Conservation (phyloP, 1,140 invertebrate genomes). For the Ptiloglossa arizonensis region DNA sequence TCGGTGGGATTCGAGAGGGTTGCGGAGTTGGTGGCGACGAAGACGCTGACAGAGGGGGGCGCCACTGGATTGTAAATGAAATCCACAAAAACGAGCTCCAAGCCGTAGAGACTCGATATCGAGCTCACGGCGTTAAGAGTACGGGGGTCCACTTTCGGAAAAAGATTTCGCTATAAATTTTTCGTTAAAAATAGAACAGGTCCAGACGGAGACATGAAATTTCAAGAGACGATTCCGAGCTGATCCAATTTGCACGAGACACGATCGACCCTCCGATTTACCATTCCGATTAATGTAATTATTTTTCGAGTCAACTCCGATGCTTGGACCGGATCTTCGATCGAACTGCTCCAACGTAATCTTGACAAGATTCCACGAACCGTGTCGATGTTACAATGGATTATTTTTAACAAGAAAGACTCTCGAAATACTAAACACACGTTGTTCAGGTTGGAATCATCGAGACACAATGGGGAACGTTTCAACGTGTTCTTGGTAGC, state of each 20-base stretch:
- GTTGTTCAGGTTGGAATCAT: background rate
- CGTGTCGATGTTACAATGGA: too few relatives aligned
- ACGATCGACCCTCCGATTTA: too few relatives aligned
- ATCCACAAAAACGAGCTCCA: conserved; percentile 54
- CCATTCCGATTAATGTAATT: too few relatives aligned
- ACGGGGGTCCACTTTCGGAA: conserved; percentile 13
- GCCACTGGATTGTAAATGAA: conserved; percentile 58
- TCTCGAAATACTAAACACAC: background rate
- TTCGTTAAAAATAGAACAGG: conserved; percentile 42
- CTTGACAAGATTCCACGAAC: too few relatives aligned
- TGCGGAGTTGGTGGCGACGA: conserved; percentile 13
- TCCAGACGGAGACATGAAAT: conserved; percentile 36
- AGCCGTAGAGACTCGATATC: conserved; percentile 46
- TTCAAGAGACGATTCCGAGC: conserved; percentile 16
- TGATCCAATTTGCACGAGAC: too few relatives aligned
- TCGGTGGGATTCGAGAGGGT: conserved; percentile 48
- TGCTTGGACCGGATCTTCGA: too few relatives aligned
- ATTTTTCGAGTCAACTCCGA: too few relatives aligned
- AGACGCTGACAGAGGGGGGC: conserved; percentile 1
- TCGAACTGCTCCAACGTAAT: too few relatives aligned
- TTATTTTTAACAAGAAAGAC: background rate
- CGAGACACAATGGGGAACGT: background rate
- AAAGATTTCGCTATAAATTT: conserved; percentile 48
- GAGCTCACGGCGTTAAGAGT: conserved; percentile 38
- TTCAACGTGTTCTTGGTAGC: background rate